Conservation (phyloP, 2,113 vertebrate species). For the human region DNA sequence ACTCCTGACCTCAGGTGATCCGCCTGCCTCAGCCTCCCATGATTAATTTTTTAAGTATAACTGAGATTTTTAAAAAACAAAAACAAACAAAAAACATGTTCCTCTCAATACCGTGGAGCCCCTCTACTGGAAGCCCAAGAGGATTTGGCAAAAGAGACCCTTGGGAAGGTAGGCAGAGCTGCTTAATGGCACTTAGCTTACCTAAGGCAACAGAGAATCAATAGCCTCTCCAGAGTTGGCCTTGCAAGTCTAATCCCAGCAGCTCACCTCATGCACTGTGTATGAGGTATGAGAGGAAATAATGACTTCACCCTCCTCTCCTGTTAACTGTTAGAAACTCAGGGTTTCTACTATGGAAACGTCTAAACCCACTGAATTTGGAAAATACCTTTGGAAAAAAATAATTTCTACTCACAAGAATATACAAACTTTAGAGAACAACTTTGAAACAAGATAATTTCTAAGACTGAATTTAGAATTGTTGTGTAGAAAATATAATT, state of each 20-base stretch:
- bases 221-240: background rate
- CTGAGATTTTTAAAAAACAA: background rate
- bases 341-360: background rate
- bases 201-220: background rate
- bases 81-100: background rate
- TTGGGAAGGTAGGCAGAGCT: background rate
- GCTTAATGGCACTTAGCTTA: background rate
- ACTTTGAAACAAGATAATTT: slow-evolving; percentile 24
- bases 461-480: background rate
- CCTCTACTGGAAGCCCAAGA: background rate
- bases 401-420: background rate
- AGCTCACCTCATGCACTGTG: background rate
- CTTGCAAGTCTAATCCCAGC: background rate
- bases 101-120: background rate
- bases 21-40: rapidly evolving
- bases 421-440: slow-evolving; percentile 28
- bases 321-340: background rate
- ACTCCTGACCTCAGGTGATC: no score
- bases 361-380: background rate
- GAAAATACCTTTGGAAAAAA: slow-evolving; percentile 32
- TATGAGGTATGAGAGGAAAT: background rate
- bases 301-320: background rate
- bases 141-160: background rate
- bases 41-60: background rate
- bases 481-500: background rate